Conservation (phyloP, 2,888 invertebrate species). For the Tetragnatha montana region DNA sequence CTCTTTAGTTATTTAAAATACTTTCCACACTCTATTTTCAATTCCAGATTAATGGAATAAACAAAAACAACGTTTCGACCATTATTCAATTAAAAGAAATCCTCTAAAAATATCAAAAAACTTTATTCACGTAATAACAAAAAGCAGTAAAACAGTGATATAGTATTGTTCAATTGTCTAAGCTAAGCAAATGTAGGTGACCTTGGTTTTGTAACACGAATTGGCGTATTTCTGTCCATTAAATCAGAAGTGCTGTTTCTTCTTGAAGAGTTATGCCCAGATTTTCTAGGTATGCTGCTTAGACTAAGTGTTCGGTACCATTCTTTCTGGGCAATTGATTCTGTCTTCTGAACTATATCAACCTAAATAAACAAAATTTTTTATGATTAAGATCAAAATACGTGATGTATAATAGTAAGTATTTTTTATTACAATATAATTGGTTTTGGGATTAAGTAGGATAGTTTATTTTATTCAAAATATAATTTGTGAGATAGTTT, state of each 20-base stretch:
- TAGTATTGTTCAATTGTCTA: background rate
- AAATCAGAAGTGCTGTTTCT: conserved; percentile 48
- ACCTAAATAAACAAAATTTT: background rate
- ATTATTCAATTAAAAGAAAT: no score
- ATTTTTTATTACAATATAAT: no score
- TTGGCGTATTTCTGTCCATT: background rate
- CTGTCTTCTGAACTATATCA: background rate
- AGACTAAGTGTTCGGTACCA: conserved; percentile 39
- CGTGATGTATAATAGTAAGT: no score
- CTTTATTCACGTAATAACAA: background rate
- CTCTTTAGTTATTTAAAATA: no score
- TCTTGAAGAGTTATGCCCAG: conserved; percentile 25
- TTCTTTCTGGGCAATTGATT: conserved; percentile 8
- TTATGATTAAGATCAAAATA: background rate
- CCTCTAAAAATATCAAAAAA: background rate
- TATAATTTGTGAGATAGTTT: no score
- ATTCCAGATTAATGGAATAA: no score
- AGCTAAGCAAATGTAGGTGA: conserved; percentile 20
- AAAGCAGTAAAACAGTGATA: background rate
- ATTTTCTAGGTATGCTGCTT: conserved; percentile 47
- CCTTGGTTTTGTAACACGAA: conserved; percentile 1
- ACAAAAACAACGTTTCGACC: no score
- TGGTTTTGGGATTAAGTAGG: no score
- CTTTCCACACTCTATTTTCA: no score
- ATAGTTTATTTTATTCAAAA: no score